Evolutionary conservation across 2,797 vertebrate genomes (phyloP).

Genomic region (Artibeus lituratus): DNA sequence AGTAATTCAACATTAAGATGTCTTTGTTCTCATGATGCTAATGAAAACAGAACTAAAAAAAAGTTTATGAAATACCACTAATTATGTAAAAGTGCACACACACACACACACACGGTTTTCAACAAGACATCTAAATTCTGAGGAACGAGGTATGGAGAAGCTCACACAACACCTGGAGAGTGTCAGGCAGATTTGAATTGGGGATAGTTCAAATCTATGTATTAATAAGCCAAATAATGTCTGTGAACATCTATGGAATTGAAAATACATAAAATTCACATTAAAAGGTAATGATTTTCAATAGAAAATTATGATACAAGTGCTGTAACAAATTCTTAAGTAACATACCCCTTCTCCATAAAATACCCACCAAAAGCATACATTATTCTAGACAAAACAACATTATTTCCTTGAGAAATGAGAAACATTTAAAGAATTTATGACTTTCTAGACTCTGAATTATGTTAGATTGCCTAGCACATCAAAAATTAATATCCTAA

Average conservation of each 20-base stretch:
- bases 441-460: constrained; percentile 4
- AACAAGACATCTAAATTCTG: background rate
- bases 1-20: background rate
- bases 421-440: background rate
- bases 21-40: background rate
- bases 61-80: background rate
- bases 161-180: background rate
- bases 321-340: background rate
- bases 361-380: background rate
- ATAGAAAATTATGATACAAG: background rate
- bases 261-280: constrained; percentile 1
- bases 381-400: constrained; percentile 19
- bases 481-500: constrained; percentile 28
- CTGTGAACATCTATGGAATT: background rate
- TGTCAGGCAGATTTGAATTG: background rate
- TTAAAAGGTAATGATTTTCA: background rate
- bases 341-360: background rate
- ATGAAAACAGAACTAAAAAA: background rate
- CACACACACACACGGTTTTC: background rate
- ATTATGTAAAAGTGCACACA: background rate
- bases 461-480: background rate
- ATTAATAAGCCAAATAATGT: background rate
- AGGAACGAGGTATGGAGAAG: background rate
- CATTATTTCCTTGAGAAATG: background rate
- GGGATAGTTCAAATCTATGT: background rate